Conservation (phyloP, 2,797 vertebrate genomes). For the Discoglossus pictus region DNA sequence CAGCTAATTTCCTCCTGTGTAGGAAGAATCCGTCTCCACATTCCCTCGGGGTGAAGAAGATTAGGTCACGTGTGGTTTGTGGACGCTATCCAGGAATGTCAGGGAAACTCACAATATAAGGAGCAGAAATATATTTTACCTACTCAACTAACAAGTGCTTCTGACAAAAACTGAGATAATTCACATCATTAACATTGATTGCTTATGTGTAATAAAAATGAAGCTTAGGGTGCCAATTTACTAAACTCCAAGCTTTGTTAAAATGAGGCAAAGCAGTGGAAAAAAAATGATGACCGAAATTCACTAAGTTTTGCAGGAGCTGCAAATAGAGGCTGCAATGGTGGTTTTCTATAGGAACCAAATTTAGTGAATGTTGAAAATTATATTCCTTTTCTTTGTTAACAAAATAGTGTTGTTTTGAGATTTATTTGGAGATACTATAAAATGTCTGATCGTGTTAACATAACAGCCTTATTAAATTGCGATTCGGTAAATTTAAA, state of each 20-base stretch:
- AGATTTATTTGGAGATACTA: too few relatives aligned
- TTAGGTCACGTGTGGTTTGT: background rate
- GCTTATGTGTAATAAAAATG: constrained; percentile 10
- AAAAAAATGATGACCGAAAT: too few relatives aligned
- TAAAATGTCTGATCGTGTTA: too few relatives aligned
- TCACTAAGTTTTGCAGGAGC: constrained; percentile 12
- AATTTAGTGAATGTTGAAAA: too few relatives aligned
- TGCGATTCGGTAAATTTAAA: too few relatives aligned
- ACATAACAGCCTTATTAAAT: too few relatives aligned
- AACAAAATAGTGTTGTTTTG: too few relatives aligned
- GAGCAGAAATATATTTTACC: constrained; percentile 36
- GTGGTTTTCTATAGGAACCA: too few relatives aligned
- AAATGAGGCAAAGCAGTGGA: too few relatives aligned
- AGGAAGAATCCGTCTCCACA: background rate
- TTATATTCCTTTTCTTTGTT: too few relatives aligned
- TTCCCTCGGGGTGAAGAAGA: constrained; percentile 16
- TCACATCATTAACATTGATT: constrained; percentile 30
- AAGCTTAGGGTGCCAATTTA: constrained; percentile 6
- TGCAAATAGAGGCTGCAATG: too few relatives aligned
- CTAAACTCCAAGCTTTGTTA: background rate
- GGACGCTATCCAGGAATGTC: constrained; percentile 2
- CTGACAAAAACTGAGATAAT: constrained; percentile 17
- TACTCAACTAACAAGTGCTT: constrained; percentile 23
- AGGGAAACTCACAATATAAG: constrained; percentile 11
- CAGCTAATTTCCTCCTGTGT: constrained; percentile 46